phyloP scores from a whole-genome alignment of 2,888 invertebrate genomes.

The Hyppa rectilinea region DNA sequence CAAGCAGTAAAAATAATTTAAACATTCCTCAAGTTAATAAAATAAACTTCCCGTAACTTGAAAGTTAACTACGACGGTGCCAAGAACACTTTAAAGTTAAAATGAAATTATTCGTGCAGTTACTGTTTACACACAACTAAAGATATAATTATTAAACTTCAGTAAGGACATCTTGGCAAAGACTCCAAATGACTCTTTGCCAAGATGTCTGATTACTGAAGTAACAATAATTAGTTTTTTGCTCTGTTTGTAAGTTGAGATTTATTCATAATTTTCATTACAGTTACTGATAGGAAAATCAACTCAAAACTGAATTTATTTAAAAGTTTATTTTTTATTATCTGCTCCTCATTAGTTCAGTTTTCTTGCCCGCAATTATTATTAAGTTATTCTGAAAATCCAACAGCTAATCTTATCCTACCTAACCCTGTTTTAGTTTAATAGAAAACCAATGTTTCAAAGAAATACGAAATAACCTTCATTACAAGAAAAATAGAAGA shows the following conservation, averaged over 20 bases:
- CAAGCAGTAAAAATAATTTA: slow-evolving; percentile 14
- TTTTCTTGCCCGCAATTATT: background rate
- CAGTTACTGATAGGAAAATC: background rate
- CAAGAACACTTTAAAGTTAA: slow-evolving; percentile 31
- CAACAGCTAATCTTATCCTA: background rate
- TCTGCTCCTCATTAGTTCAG: background rate
- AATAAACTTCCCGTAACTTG: slow-evolving; percentile 20
- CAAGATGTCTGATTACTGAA: no score
- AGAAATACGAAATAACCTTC: slow-evolving; percentile 5
- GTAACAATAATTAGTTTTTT: no score
- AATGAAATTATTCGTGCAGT: slow-evolving; percentile 14
- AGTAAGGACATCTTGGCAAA: slow-evolving; percentile 11
- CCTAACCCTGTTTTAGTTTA: background rate
- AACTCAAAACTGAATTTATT: background rate
- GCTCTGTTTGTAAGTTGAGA: slow-evolving; percentile 1
- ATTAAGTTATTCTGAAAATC: background rate
- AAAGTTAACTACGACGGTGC: slow-evolving; percentile 17
- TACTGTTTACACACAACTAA: background rate
- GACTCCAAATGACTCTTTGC: no score
- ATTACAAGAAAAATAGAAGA: background rate
- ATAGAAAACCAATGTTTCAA: slow-evolving; percentile 3
- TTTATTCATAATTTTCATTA: background rate
- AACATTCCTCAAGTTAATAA: slow-evolving; percentile 13
- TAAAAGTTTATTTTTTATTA: no score
- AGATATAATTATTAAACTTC: slow-evolving; percentile 11